Evolutionary conservation across 2,113 vertebrate genomes (phyloP), one percentile per base, ranked within the genome.

Genomic region (Chunga burmeisteri): DNA sequence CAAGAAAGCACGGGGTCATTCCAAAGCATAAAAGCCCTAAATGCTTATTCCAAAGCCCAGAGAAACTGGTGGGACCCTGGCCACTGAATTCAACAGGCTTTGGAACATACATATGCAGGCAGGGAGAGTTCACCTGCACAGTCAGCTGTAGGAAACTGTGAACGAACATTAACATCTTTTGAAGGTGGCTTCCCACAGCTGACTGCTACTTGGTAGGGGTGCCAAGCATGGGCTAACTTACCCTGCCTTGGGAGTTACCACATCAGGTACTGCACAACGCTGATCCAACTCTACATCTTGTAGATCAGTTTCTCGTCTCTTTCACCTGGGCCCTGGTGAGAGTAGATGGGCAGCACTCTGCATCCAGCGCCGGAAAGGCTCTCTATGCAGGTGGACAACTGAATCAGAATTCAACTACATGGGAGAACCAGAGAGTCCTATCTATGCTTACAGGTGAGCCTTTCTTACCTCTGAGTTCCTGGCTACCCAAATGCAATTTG

Each of bases 341-440:
- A 80, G 38, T 23, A 78, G 11, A 27, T 17, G 40, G 9, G 6
- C 20, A 86, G 14, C 6, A 3, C 4, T 55, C 36, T 56, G 4
- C 42, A 30, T 50, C 10, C 36, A 72, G 3, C 32, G 34, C 6
- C 2, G 3, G 25, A 83, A 88, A 70, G 22, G 4, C 7, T 82
- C 15, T 47, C 40, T 21, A 2, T 44, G 27, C 30, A 32, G 6
- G 22, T 38, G 42, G 40, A 32, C 9, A 63, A 5, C 19, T 61
- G 34, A 3, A 5, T 13, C 18, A 84, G 30, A 75, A 47, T n/a
- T 53, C 2, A 9, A 6, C 16, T 59, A 13, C 1, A 0, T 25
- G 50, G 36, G 83, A 81, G 27, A 88, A 62, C 13, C 36, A 58
- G 36, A 65, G 40, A 58, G 32, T 65, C 9, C 29, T 91, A 13